A percentile compares a stretch with the other conserved stretches of the same genome.
phyloP scores from a whole-genome alignment of 2,888 invertebrate species.

The Suillia variegata region DNA sequence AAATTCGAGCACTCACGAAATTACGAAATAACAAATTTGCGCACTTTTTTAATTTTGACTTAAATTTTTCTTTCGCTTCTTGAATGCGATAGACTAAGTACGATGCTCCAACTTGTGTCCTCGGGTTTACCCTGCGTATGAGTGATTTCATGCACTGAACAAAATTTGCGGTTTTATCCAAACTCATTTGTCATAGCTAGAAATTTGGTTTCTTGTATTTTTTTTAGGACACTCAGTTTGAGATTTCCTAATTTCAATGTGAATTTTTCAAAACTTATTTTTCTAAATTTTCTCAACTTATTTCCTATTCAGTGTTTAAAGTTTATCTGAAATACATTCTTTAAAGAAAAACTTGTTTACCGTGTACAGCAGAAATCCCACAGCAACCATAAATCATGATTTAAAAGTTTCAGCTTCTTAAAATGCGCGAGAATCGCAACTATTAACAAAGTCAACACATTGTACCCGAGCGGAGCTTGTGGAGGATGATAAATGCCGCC shows the following conservation, averaged over 20 bases:
- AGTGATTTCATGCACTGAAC: not conserved
- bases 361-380: not conserved
- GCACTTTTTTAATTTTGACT: not conserved
- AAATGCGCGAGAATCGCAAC: not conserved
- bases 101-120: not conserved
- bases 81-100: too few relatives aligned
- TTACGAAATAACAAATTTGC: not conserved
- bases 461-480: not conserved
- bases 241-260: too few relatives aligned
- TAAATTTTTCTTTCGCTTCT: not conserved
- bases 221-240: too few relatives aligned
- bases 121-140: not conserved
- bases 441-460: not conserved
- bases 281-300: too few relatives aligned
- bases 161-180: too few relatives aligned
- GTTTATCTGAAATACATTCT: too few relatives aligned
- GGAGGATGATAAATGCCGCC: not conserved
- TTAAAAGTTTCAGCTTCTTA: not conserved
- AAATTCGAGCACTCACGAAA: not conserved
- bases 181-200: too few relatives aligned
- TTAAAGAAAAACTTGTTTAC: not conserved
- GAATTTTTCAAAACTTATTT: too few relatives aligned
- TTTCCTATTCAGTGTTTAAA: too few relatives aligned
- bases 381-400: not conserved
- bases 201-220: too few relatives aligned